A percentile compares a stretch with the other conserved stretches of the same genome.
phyloP scores from a whole-genome alignment of 1,140 invertebrate species.

The Drosophila sucinea region DNA sequence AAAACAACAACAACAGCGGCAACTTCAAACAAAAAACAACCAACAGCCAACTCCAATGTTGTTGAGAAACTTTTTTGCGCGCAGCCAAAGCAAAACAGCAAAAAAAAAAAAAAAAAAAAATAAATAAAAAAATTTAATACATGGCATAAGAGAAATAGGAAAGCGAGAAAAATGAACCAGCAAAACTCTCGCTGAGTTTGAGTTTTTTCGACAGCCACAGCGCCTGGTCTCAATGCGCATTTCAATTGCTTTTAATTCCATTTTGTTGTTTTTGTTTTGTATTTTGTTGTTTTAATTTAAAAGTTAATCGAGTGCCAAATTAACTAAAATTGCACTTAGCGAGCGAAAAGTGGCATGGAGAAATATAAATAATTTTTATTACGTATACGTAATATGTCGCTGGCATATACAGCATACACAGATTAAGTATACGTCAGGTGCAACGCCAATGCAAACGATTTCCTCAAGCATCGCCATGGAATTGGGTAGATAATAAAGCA shows the following conservation, averaged over 20 bases:
- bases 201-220: conserved; percentile 60
- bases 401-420: neutral
- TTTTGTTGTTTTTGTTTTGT: conserved; percentile 5
- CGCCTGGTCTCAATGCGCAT: conserved; percentile 68
- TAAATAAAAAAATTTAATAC: no score
- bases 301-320: conserved; percentile 77
- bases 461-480: neutral
- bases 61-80: conserved; percentile 64
- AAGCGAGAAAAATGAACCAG: neutral
- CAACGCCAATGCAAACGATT: conserved; percentile 22
- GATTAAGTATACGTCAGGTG: conserved; percentile 32
- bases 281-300: conserved; percentile 36
- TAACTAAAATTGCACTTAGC: conserved; percentile 72
- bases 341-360: neutral
- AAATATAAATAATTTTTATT: conserved; percentile 43
- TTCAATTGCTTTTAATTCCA: conserved; percentile 63
- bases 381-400: conserved; percentile 52
- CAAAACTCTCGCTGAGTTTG: conserved; percentile 48
- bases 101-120: conserved; percentile 37
- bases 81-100: conserved; percentile 53
- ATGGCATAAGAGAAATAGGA: conserved; percentile 33
- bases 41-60: conserved; percentile 66
- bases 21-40: conserved; percentile 57
- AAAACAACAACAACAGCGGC: conserved; percentile 42
- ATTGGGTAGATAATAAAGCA: neutral